Percentiles rank a stretch among this genome's conserved stretches.
Evolutionary conservation across 1,140 invertebrate species (phyloP).

Genomic region (Heterodera schachtii): DNA sequence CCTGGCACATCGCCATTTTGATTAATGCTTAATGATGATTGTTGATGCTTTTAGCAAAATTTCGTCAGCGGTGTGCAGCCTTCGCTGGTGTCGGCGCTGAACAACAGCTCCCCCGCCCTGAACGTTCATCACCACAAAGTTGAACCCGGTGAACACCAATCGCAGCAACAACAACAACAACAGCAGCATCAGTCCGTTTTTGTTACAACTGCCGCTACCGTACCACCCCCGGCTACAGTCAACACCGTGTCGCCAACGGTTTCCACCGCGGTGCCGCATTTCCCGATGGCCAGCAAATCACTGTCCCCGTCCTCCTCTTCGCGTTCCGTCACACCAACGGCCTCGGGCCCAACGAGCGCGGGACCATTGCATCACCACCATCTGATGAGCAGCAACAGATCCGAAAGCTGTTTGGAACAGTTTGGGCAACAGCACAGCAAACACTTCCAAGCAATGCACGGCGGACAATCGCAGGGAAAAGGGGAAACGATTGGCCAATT

Average conservation of each 20-base stretch:
- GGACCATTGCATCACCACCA: background rate
- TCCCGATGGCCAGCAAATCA: background rate
- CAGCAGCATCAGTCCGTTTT: background rate
- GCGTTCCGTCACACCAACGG: slow-evolving; percentile 6
- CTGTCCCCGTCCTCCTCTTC: slow-evolving; percentile 20
- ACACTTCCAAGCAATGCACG: background rate
- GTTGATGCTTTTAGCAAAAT: slow-evolving; percentile 16
- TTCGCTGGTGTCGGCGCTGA: slow-evolving; percentile 5
- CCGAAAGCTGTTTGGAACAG: slow-evolving; percentile 22
- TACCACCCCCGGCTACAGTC: background rate
- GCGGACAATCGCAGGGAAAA: background rate
- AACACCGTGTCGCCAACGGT: background rate
- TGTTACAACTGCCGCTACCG: background rate
- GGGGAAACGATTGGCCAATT: background rate
- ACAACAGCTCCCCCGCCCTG: background rate
- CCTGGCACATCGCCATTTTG: background rate
- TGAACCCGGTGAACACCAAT: background rate
- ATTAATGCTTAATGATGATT: background rate
- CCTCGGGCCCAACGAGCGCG: background rate
- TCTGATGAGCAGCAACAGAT: slow-evolving; percentile 13
- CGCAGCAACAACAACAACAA: slow-evolving; percentile 2
- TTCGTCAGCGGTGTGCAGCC: slow-evolving; percentile 22
- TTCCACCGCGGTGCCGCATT: background rate
- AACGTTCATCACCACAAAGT: background rate
- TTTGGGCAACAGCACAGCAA: slow-evolving; percentile 24